Conservation (phyloP, 1,140 invertebrate species). For the Acromyrmex charruanus region DNA sequence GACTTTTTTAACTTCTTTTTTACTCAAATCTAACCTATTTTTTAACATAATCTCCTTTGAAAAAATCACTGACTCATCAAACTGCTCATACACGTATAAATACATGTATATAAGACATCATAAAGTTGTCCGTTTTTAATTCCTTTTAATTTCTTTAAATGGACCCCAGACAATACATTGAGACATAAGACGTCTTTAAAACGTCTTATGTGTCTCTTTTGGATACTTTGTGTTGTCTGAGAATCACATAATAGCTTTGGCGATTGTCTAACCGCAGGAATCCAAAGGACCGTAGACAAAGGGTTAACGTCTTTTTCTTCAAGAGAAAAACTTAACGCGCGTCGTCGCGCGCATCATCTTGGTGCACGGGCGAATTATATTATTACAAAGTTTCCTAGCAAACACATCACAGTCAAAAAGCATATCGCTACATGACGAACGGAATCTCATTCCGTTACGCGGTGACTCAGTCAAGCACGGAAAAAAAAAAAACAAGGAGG, state of each 20-base stretch:
- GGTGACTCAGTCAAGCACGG: constrained; percentile 19
- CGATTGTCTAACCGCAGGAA: neutral
- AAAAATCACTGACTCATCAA: too few relatives aligned
- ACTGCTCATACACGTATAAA: too few relatives aligned
- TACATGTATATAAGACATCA: too few relatives aligned
- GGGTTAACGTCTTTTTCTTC: neutral
- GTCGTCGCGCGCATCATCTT: constrained; percentile 24
- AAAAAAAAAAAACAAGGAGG: constrained; percentile 18
- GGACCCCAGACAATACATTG: neutral
- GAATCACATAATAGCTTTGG: too few relatives aligned
- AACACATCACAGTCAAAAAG: constrained; percentile 79
- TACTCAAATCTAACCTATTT: too few relatives aligned
- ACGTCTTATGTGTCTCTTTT: too few relatives aligned
- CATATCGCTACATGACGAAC: constrained; percentile 68
- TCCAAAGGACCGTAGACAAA: constrained; percentile 12
- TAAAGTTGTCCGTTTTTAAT: neutral
- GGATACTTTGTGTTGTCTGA: too few relatives aligned
- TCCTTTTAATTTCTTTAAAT: neutral
- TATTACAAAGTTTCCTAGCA: constrained; percentile 71
- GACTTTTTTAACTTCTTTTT: too few relatives aligned
- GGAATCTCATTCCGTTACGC: constrained; percentile 16
- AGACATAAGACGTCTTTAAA: too few relatives aligned
- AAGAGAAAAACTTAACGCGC: constrained; percentile 26
- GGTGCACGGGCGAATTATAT: constrained; percentile 60
- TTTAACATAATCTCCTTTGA: too few relatives aligned